Percentiles rank a stretch among this genome's conserved stretches.
These are phyloP conservation scores for Psilopogon haemacephalus DNA, from an alignment of 2,113 vertebrate genomes.

Conservation along the genomic window DNA sequence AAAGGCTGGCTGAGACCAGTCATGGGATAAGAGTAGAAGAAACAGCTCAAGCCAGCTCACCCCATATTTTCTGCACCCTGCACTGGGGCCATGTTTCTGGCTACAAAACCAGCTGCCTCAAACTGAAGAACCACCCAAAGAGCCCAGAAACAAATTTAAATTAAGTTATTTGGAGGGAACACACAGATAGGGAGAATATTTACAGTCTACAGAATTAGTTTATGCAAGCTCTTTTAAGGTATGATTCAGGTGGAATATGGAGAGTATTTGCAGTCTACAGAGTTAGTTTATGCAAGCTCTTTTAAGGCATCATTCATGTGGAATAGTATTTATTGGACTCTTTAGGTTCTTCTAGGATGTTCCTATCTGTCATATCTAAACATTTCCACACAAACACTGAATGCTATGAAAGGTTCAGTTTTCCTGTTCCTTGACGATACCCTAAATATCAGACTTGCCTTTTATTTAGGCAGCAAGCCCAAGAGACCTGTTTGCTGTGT, in stretches of 20 bases:
- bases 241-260: background rate
- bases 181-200: background rate
- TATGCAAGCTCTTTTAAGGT: background rate
- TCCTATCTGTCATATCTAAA: background rate
- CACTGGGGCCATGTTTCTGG: background rate
- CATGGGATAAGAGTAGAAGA: background rate
- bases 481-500: background rate
- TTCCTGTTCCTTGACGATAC: background rate
- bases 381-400: background rate
- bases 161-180: background rate
- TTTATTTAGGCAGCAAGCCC: background rate
- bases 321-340: background rate
- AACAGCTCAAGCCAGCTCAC: background rate
- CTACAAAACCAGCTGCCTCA: background rate
- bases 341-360: background rate
- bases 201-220: background rate
- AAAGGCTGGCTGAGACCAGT: background rate
- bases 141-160: constrained; percentile 5
- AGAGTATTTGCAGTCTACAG: background rate
- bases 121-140: background rate
- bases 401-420: background rate
- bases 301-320: background rate
- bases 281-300: background rate
- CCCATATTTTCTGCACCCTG: background rate
- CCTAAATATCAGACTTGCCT: background rate